A percentile compares a stretch with the other conserved stretches of the same genome.
These are phyloP conservation scores for Malacosoma neustria DNA, from an alignment of 2,888 invertebrate species.

Conservation along the genomic window DNA sequence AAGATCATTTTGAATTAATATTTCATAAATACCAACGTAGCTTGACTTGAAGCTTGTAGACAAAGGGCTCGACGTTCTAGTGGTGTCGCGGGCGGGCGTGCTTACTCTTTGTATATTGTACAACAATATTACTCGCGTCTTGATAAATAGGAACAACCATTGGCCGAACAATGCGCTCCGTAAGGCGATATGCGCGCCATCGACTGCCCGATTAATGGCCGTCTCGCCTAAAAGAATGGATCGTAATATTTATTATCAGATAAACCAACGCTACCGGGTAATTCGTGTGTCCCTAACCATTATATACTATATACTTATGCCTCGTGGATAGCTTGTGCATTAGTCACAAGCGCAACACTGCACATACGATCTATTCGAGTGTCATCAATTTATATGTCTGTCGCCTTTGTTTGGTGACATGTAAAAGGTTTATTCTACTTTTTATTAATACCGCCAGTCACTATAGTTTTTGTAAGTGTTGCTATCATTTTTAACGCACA, in stretches of 20 bases:
- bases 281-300: constrained; percentile 66
- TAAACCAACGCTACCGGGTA: constrained; percentile 67
- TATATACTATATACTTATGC: constrained; percentile 53
- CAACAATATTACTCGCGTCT: constrained; percentile 65
- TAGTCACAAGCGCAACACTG: constrained; percentile 47
- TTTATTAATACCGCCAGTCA: too few species aligned
- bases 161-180: constrained; percentile 62
- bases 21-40: constrained; percentile 52
- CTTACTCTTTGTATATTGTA: constrained; percentile 47
- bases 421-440: too few species aligned
- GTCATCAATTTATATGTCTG: constrained; percentile 64
- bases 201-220: constrained; percentile 70
- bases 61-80: constrained; percentile 48
- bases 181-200: constrained; percentile 69
- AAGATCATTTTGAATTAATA: constrained; percentile 34
- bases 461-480: too few species aligned
- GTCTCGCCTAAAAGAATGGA: constrained; percentile 72
- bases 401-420: too few species aligned
- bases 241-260: constrained; percentile 74
- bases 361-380: too few species aligned
- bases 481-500: too few species aligned
- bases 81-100: constrained; percentile 31
- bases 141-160: constrained; percentile 72
- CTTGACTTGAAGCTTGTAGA: constrained; percentile 53
- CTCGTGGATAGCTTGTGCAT: constrained; percentile 57